Evolutionary conservation across 2,113 vertebrate species (phyloP).

Genomic region (Etheostoma cragini): DNA sequence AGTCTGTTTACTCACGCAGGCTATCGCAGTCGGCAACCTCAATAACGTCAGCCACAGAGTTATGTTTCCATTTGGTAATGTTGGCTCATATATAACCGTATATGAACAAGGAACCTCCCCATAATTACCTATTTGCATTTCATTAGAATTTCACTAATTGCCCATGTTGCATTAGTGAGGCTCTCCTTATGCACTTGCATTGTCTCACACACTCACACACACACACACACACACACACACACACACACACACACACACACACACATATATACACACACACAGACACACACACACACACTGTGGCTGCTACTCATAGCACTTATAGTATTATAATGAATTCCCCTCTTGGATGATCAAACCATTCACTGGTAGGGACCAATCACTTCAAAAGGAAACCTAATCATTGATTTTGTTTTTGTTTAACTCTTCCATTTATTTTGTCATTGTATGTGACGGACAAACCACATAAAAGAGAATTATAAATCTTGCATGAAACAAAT

Average conservation of each 20-base stretch:
- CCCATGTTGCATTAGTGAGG: not conserved
- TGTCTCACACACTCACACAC: too few relatives aligned
- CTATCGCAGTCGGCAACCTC: conserved; percentile 1
- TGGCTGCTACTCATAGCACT: not conserved
- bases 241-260: too few relatives aligned
- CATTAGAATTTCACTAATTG: not conserved
- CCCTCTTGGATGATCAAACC: not conserved
- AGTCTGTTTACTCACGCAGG: conserved; percentile 16
- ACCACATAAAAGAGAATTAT: not conserved
- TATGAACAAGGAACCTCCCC: not conserved
- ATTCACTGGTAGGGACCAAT: not conserved
- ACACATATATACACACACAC: too few relatives aligned
- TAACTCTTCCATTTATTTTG: not conserved
- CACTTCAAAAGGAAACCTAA: not conserved
- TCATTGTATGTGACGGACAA: not conserved
- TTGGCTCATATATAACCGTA: not conserved
- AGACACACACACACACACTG: too few relatives aligned
- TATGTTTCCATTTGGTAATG: not conserved
- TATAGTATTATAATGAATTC: not conserved
- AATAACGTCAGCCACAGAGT: not conserved
- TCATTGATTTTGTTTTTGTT: not conserved
- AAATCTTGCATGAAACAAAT: not conserved
- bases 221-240: too few relatives aligned
- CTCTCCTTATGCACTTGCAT: not conserved
- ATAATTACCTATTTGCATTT: not conserved